These are phyloP conservation scores for Cyphotilapia sp. DNA, from an alignment of 2,113 vertebrate genomes.

Conservation along the genomic window DNA sequence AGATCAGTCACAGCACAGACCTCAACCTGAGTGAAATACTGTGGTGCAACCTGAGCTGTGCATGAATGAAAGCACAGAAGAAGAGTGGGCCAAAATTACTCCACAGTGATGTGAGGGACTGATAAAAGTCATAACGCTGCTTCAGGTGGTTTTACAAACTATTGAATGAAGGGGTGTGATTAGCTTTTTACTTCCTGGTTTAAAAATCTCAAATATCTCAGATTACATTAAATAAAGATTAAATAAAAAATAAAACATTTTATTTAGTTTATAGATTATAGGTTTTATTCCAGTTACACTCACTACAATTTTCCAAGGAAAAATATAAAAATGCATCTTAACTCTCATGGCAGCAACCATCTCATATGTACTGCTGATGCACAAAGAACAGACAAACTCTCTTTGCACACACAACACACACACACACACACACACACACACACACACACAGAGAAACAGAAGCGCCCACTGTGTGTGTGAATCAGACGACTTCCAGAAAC, in stretches of 20 bases:
- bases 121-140: fast-evolving
- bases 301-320: not conserved
- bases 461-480: not conserved
- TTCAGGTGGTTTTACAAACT: not conserved
- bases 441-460: not conserved
- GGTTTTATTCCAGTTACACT: not conserved
- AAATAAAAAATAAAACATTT: not conserved
- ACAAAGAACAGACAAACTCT: not conserved
- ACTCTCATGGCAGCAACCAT: fast-evolving
- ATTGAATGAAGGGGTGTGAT: fast-evolving
- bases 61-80: not conserved
- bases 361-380: not conserved
- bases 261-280: fast-evolving
- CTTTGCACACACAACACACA: not conserved
- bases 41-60: not conserved
- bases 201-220: not conserved
- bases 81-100: not conserved
- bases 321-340: not conserved
- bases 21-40: not conserved
- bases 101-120: not conserved
- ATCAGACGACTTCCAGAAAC: not conserved
- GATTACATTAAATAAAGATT: fast-evolving
- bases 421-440: not conserved
- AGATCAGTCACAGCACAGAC: not conserved
- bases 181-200: not conserved